These are phyloP conservation scores for Zalophus californianus DNA, from an alignment of 2,797 vertebrate species.

Conservation along the genomic window DNA sequence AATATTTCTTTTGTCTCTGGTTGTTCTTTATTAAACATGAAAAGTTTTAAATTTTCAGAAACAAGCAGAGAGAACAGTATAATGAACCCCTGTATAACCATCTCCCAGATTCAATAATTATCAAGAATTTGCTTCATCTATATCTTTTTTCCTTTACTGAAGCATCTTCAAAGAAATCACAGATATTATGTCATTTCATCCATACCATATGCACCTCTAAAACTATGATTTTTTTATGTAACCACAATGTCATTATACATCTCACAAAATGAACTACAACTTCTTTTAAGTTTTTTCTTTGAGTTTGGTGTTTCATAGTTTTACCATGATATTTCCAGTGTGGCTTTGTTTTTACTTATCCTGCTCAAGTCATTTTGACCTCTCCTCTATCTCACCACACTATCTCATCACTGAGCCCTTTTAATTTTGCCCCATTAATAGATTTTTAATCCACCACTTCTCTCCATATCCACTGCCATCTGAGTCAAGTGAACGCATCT, in stretches of 20 bases:
- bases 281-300: neutral
- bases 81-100: neutral
- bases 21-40: neutral
- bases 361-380: neutral
- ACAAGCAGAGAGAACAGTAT: neutral
- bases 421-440: neutral
- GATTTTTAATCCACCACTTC: neutral
- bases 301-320: neutral
- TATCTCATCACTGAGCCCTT: neutral
- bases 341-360: neutral
- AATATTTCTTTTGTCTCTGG: neutral
- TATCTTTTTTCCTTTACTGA: neutral
- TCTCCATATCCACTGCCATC: neutral
- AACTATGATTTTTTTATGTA: neutral
- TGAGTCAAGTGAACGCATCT: neutral
- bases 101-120: neutral
- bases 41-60: constrained; percentile 24
- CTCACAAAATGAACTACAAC: neutral
- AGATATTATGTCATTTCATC: neutral
- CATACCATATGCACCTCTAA: neutral
- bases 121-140: neutral
- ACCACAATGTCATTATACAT: neutral
- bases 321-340: neutral
- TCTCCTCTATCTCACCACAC: neutral
- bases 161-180: constrained; percentile 31